phyloP scores from a whole-genome alignment of 2,797 vertebrate species.

The Myiotriccus ornatus region DNA sequence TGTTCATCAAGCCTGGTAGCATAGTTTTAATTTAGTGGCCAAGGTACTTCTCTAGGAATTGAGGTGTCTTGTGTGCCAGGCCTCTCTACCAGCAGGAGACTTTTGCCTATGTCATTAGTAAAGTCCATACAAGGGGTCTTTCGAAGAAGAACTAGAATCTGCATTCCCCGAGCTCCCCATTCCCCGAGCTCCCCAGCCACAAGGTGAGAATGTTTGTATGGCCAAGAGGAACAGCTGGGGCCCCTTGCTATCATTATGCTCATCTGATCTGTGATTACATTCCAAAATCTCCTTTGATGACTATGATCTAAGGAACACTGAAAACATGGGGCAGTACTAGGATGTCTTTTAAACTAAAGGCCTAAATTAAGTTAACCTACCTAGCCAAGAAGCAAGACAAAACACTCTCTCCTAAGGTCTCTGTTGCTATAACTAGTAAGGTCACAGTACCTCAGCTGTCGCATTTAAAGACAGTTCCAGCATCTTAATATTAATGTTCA shows the following conservation, averaged over 20 bases:
- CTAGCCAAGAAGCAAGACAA: neutral
- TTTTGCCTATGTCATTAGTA: neutral
- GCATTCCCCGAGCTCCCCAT: neutral
- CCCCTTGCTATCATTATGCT: neutral
- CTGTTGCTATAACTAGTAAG: neutral
- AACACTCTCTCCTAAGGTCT: neutral
- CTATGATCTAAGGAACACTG: neutral
- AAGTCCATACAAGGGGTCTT: neutral
- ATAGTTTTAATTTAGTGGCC: neutral
- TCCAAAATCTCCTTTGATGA: neutral
- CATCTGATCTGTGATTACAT: neutral
- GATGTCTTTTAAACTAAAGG: neutral
- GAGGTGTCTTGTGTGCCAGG: rapidly evolving
- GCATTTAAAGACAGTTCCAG: neutral
- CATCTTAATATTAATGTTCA: neutral
- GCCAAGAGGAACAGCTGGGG: neutral
- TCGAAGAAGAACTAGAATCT: neutral
- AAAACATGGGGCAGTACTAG: rapidly evolving
- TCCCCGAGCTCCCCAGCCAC: neutral
- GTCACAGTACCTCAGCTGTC: neutral
- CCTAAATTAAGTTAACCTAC: neutral
- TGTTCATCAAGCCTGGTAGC: neutral
- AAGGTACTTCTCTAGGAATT: neutral
- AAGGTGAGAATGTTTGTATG: neutral
- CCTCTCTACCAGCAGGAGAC: neutral